A percentile compares a stretch with the other conserved stretches of the same genome.
Evolutionary conservation across 2,113 vertebrate species (phyloP).

Genomic region (Chelonoidis abingdonii): DNA sequence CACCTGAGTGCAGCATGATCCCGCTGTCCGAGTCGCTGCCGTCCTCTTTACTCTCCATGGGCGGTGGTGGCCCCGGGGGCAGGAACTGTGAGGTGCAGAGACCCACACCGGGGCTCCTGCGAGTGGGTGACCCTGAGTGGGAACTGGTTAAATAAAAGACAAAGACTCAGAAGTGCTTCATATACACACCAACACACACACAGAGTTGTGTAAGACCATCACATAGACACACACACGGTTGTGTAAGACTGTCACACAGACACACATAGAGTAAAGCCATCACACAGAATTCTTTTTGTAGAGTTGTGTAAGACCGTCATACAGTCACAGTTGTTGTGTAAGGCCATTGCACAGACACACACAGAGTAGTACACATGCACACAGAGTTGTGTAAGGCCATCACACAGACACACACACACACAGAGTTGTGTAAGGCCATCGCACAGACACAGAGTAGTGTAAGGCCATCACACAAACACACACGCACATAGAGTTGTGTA

Average conservation of each 20-base stretch:
- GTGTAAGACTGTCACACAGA: not conserved
- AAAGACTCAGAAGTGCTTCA: not conserved
- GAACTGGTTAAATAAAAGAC: constrained; percentile 44
- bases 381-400: not conserved
- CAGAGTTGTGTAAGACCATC: not conserved
- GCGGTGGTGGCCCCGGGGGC: not conserved
- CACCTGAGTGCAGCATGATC: constrained; percentile 91
- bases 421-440: not conserved
- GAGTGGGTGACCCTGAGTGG: not conserved
- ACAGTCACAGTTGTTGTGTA: no score
- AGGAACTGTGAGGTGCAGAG: not conserved
- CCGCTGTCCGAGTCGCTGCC: constrained; percentile 91
- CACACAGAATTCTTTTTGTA: no score
- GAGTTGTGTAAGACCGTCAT: no score
- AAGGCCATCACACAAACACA: not conserved
- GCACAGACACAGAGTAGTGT: no score
- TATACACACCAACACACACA: not conserved
- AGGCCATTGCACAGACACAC: not conserved
- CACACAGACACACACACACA: not conserved
- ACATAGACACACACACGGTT: not conserved
- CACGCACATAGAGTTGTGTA: no score
- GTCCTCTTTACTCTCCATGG: constrained; percentile 88
- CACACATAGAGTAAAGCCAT: no score
- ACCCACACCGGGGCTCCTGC: not conserved
- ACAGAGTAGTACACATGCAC: no score